phyloP scores from a whole-genome alignment of 2,888 invertebrate genomes.

The Proisotoma minuta region DNA sequence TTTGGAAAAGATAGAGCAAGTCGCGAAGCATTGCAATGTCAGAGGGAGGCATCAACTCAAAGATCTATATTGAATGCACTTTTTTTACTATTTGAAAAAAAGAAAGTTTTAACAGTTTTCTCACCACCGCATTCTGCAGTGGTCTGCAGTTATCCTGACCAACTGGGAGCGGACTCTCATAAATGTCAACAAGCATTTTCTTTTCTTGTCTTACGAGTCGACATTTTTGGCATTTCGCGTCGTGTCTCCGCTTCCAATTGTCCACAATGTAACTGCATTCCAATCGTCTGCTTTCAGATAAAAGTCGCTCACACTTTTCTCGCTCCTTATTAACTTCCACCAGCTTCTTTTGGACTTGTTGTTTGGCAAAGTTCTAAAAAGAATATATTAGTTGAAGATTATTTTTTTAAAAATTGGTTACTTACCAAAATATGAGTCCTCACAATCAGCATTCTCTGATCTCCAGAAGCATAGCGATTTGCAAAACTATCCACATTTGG shows the following conservation, averaged over 20 bases:
- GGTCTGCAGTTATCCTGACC: too few relatives aligned
- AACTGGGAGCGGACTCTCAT: slow-evolving; percentile 11
- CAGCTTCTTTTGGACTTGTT: not conserved
- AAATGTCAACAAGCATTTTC: not conserved
- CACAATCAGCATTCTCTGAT: not conserved
- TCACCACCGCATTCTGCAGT: too few relatives aligned
- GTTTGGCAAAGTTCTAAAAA: not conserved
- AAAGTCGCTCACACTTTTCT: slow-evolving; percentile 6
- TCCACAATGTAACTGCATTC: slow-evolving; percentile 17
- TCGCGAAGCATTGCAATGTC: slow-evolving; percentile 14
- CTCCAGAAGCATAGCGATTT: not conserved
- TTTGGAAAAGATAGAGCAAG: slow-evolving; percentile 4
- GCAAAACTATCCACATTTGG: slow-evolving; percentile 2
- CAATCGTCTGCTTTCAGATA: not conserved
- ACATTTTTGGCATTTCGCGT: slow-evolving; percentile 5
- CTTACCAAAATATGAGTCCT: not conserved
- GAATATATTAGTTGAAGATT: too few relatives aligned
- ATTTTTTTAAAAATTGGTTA: too few relatives aligned
- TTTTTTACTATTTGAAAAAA: too few relatives aligned
- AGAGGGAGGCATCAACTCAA: slow-evolving; percentile 15
- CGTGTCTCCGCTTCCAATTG: slow-evolving; percentile 13
- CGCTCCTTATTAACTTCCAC: slow-evolving; percentile 3
- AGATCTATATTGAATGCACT: slow-evolving; percentile 2
- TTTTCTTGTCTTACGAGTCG: slow-evolving; percentile 1
- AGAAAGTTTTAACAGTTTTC: too few relatives aligned